These are phyloP conservation scores for Etheostoma spectabile DNA, from an alignment of 2,113 vertebrate species.

Conservation along the genomic window DNA sequence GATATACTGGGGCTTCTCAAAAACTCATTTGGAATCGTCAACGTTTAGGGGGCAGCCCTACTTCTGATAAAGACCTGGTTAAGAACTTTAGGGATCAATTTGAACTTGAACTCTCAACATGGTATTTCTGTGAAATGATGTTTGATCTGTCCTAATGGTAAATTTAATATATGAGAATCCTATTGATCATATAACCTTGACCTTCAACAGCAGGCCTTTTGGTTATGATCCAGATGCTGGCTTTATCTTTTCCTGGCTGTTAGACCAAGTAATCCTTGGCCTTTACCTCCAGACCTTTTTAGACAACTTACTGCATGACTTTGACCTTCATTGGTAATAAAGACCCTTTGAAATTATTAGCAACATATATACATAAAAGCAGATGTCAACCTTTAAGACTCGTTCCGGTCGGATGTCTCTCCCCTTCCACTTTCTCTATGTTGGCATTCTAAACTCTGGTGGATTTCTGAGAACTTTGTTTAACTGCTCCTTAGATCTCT, in stretches of 20 bases:
- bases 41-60: neutral
- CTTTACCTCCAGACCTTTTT: conserved; percentile 50
- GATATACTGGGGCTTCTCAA: neutral
- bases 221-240: conserved; percentile 20
- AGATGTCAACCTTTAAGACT: conserved; percentile 6
- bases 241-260: conserved; percentile 15
- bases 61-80: neutral
- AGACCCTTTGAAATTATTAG: conserved; percentile 4
- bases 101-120: neutral
- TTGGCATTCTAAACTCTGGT: too few species aligned
- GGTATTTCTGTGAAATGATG: conserved; percentile 1
- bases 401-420: too few species aligned
- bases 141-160: conserved; percentile 6
- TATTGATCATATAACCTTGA: conserved; percentile 46
- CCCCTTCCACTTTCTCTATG: too few species aligned
- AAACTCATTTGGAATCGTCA: neutral
- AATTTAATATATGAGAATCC: neutral
- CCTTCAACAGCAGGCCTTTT: conserved; percentile 48
- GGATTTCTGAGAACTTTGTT: too few species aligned
- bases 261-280: conserved; percentile 34
- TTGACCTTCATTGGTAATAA: conserved; percentile 43
- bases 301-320: conserved; percentile 15
- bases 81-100: neutral
- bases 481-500: too few species aligned
- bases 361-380: conserved; percentile 10